Base-by-base conservation (phyloP, 2,888 invertebrate species). In the Eumacrocentrus americanus region DNA sequence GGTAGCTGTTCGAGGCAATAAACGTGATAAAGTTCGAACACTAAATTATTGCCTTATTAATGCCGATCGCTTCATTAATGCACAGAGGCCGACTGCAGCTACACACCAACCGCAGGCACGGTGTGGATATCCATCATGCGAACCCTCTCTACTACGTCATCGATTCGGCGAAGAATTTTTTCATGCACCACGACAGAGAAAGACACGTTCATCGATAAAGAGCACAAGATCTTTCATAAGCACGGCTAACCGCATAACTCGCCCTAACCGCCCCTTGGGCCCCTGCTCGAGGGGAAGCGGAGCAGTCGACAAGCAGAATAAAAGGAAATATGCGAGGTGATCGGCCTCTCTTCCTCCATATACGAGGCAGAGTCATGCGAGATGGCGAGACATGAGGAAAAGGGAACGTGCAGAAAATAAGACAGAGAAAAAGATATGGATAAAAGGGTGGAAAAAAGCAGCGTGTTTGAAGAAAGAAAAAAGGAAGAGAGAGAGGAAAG, bases 321-420 rank as follows among this genome's bases (percentile, higher is more conserved):
- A 76, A 73, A 78, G 73, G 71, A 78, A 74, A 76, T 77, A 76
- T 77, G 75, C 73, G 74, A 76, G 80, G 79, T 80, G 79, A 80
- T 80, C 77, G 77, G 75, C 79, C 68, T 67, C 63, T 57, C 63
- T 47, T 50, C 54, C 57, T 57, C 58, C 37, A 38, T 22, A 58
- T 62, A 67, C 67, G 70, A 72, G 71, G 67, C 70, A 67, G 72
- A 74, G 72, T 71, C 72, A 70, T 74, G 71, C 71, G 60, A 50
- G 65, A 67, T 67, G 64, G 67, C 66, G 63, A 64, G 58, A 65
- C 67, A 62, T 64, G 60, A 66, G 58, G 66, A 57, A 47, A 68
- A 67, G 66, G 64, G 61, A 65, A 65, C 46, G 66, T 35, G 40
- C 46, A 14, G 34, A 37, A 47, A 40, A 53, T 50, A 37, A 46